phyloP scores from a whole-genome alignment of 2,888 invertebrate species.

The Aporophyla nigra region DNA sequence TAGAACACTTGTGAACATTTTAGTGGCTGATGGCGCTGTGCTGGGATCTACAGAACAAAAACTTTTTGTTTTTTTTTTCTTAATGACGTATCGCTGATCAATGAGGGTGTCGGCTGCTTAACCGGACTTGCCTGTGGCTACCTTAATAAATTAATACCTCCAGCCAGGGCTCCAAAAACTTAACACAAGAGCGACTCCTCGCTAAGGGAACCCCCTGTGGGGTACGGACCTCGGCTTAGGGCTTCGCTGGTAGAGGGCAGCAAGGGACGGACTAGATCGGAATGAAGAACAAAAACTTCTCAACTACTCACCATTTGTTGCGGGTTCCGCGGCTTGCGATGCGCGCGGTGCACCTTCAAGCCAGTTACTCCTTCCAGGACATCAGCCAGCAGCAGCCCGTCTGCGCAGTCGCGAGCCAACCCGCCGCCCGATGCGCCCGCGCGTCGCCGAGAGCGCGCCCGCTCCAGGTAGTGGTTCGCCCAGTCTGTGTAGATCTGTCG shows the following conservation, averaged over 20 bases:
- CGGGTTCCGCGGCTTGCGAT: slow-evolving; percentile 96
- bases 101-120: no score
- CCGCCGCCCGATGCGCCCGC: slow-evolving; percentile 93
- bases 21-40: not conserved
- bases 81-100: no score
- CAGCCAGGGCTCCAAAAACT: no score
- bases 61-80: no score
- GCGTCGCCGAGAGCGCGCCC: slow-evolving; percentile 96
- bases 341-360: slow-evolving; percentile 92
- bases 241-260: no score
- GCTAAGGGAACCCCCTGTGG: no score
- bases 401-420: slow-evolving; percentile 97
- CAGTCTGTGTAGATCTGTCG: slow-evolving; percentile 99
- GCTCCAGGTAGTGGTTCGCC: slow-evolving; percentile 99
- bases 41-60: not conserved
- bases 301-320: slow-evolving; percentile 96
- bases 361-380: slow-evolving; percentile 98
- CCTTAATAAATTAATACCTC: no score
- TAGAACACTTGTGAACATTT: not conserved
- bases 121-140: no score
- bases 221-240: no score
- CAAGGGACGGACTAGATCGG: no score
- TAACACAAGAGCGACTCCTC: no score
- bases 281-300: not conserved
- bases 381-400: slow-evolving; percentile 97